These are phyloP conservation scores for Heterodera schachtii DNA, from an alignment of 1,140 invertebrate species.

Conservation along the genomic window DNA sequence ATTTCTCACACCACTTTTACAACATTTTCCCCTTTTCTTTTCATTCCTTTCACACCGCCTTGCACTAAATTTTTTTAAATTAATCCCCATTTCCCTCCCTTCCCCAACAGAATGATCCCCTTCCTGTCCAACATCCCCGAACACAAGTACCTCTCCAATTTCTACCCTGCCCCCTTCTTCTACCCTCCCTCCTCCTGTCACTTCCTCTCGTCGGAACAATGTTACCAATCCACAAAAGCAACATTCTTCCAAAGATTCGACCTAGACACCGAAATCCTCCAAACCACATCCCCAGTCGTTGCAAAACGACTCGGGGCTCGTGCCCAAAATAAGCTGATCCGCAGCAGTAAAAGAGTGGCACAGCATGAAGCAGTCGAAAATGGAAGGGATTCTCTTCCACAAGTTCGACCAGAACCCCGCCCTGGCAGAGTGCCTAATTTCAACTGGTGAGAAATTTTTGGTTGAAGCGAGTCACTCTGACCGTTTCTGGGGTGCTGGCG, in stretches of 20 bases:
- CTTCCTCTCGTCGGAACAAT: background rate
- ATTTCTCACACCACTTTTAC: too few relatives aligned
- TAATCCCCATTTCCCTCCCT: background rate
- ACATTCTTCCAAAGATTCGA: background rate
- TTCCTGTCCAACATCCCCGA: constrained; percentile 11
- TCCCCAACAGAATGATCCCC: background rate
- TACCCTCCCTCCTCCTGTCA: background rate
- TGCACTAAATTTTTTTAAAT: too few relatives aligned
- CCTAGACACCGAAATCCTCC: too few relatives aligned
- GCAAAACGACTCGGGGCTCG: background rate
- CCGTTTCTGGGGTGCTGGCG: background rate
- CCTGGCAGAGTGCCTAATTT: background rate
- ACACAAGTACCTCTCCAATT: background rate
- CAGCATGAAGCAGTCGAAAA: background rate
- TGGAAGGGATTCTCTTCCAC: background rate
- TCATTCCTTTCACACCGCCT: background rate
- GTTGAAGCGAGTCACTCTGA: background rate
- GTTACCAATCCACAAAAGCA: background rate
- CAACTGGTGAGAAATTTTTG: background rate
- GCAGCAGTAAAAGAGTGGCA: background rate
- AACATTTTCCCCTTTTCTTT: background rate
- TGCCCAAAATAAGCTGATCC: background rate
- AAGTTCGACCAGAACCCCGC: background rate
- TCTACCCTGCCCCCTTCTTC: background rate
- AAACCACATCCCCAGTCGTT: background rate